A percentile compares a stretch with the other conserved stretches of the same genome.
Evolutionary conservation across 1,140 invertebrate genomes (phyloP).

Genomic region (Pteromalus puparum): DNA sequence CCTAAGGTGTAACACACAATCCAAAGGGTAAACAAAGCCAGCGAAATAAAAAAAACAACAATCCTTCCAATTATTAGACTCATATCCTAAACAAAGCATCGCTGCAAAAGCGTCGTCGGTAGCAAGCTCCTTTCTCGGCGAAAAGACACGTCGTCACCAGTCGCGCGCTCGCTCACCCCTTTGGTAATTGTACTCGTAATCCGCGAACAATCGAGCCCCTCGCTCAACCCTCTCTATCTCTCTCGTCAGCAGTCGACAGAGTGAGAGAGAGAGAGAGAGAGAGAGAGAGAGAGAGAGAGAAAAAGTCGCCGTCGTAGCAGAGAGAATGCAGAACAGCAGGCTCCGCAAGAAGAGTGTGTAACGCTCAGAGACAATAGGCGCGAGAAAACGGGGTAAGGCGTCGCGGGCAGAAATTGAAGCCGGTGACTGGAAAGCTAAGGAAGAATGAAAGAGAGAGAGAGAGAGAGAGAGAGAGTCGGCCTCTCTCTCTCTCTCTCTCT

Average conservation of each 20-base stretch:
- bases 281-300: neutral
- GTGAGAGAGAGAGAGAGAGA: neutral
- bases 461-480: neutral
- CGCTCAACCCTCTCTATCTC: neutral
- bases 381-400: neutral
- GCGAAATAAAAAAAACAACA: neutral
- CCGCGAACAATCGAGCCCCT: slow-evolving; percentile 16
- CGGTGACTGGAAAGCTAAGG: neutral
- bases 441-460: neutral
- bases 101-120: neutral
- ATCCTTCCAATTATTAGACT: slow-evolving; percentile 8
- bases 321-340: too few relatives aligned
- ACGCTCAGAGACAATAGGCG: neutral
- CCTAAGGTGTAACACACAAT: too few relatives aligned
- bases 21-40: too few relatives aligned
- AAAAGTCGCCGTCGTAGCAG: neutral
- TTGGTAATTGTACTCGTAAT: slow-evolving; percentile 33
- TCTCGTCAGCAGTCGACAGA: neutral
- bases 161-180: neutral
- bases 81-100: slow-evolving; percentile 3
- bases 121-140: neutral
- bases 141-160: neutral
- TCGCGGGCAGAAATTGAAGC: neutral
- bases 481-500: neutral
- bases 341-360: slow-evolving; percentile 2